These are phyloP conservation scores for Amblyteles armatorius DNA, from an alignment of 2,888 invertebrate species.

Conservation along the genomic window DNA sequence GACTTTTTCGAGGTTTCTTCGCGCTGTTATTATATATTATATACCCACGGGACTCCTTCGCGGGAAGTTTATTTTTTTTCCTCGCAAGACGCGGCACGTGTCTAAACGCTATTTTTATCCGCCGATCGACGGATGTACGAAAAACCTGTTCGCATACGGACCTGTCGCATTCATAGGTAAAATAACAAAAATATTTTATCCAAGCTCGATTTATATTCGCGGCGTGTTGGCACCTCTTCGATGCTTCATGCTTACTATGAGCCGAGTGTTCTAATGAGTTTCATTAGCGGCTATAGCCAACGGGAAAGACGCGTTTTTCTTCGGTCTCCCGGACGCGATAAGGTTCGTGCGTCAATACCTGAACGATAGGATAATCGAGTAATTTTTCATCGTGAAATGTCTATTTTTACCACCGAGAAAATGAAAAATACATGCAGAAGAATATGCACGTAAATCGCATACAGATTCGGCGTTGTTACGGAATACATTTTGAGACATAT, in stretches of 20 bases:
- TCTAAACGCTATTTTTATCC: conserved; percentile 27
- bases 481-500: neutral
- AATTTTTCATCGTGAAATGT: neutral
- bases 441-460: neutral
- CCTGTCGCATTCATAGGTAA: neutral
- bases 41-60: conserved; percentile 8
- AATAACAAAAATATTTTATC: neutral
- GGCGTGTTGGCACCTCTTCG: conserved; percentile 12
- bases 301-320: neutral
- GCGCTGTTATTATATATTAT: conserved; percentile 2
- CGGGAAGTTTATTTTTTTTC: neutral
- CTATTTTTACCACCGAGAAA: neutral
- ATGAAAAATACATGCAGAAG: neutral
- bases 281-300: conserved; percentile 10
- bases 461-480: neutral
- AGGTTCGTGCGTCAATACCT: conserved; percentile 14
- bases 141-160: neutral
- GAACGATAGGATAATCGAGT: neutral
- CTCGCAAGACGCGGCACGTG: conserved; percentile 6
- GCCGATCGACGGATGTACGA: neutral
- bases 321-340: conserved; percentile 4
- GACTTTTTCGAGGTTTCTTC: conserved; percentile 50
- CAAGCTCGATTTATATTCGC: conserved; percentile 23
- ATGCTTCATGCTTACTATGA: neutral
- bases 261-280: conserved; percentile 22